phyloP scores from a whole-genome alignment of 1,140 invertebrate species.

The Solenopsis invicta region DNA sequence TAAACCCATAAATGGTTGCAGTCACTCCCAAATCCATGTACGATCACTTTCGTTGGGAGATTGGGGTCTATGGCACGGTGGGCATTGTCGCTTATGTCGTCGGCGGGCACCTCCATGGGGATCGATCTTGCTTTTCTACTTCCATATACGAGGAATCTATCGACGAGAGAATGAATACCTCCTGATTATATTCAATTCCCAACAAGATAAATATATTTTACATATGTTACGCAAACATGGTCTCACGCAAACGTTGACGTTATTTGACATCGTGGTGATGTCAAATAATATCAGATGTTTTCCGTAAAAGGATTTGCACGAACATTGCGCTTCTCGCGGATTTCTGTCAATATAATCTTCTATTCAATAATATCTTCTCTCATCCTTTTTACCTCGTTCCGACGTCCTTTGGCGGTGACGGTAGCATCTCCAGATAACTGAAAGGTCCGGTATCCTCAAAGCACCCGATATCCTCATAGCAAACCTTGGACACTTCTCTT shows the following conservation, averaged over 20 bases:
- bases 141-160: conserved; percentile 85
- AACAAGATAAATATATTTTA: neutral
- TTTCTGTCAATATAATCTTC: neutral
- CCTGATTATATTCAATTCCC: neutral
- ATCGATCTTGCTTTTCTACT: conserved; percentile 85
- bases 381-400: conserved; percentile 89
- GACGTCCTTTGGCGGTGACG: conserved; percentile 95
- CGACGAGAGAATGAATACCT: neutral
- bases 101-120: conserved; percentile 85
- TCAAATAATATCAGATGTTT: neutral
- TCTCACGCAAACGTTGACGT: neutral
- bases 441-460: conserved; percentile 97
- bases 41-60: conserved; percentile 95
- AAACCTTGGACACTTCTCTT: conserved; percentile 92
- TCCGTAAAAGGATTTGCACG: neutral
- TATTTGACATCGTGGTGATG: no score
- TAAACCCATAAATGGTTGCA: conserved; percentile 97
- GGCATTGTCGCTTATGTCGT: conserved; percentile 84
- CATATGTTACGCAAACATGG: neutral
- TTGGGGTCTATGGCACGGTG: conserved; percentile 85
- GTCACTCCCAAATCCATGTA: conserved; percentile 97
- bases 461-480: conserved; percentile 97
- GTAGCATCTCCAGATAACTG: conserved; percentile 96
- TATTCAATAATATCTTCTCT: neutral
- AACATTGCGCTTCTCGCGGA: neutral